Percentiles rank a stretch among this genome's conserved stretches.
Conservation (phyloP, 2,888 invertebrate species). For the Noctua janthina region DNA sequence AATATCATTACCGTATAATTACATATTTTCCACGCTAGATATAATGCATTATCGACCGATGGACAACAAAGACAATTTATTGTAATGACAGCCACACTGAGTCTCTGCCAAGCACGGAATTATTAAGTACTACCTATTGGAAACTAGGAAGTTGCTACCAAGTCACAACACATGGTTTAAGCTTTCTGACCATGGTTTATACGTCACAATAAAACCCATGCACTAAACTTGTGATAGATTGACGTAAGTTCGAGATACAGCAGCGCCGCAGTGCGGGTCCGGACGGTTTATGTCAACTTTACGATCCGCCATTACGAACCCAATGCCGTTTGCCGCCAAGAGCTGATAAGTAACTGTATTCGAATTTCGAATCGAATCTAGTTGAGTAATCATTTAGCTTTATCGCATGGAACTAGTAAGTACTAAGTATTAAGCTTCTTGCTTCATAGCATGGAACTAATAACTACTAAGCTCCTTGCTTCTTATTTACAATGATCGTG, state of each 20-base stretch:
- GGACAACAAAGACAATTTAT: background rate
- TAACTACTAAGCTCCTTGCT: background rate
- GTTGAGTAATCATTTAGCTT: slow-evolving; percentile 34
- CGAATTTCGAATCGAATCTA: slow-evolving; percentile 46
- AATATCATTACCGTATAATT: no score
- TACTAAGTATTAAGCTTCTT: background rate
- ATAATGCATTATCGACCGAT: background rate
- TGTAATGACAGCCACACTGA: background rate
- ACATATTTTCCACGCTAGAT: background rate
- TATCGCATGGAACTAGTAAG: slow-evolving; percentile 12
- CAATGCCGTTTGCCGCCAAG: slow-evolving; percentile 52
- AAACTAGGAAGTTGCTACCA: background rate
- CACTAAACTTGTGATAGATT: slow-evolving; percentile 41
- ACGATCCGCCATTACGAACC: slow-evolving; percentile 59
- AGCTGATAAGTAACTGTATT: slow-evolving; percentile 56
- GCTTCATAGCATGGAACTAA: slow-evolving; percentile 1
- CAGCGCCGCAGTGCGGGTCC: slow-evolving; percentile 63
- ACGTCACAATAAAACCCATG: slow-evolving; percentile 34
- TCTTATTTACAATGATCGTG: slow-evolving; percentile 1
- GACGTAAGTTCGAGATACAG: slow-evolving; percentile 39
- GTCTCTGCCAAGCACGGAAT: background rate
- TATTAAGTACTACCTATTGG: background rate
- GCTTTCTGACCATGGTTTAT: slow-evolving; percentile 22
- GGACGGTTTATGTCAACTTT: slow-evolving; percentile 61
- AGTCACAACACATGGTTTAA: slow-evolving; percentile 4